Base-by-base conservation (phyloP, 1,140 invertebrate genomes). In the Hycleus phaleratus region DNA sequence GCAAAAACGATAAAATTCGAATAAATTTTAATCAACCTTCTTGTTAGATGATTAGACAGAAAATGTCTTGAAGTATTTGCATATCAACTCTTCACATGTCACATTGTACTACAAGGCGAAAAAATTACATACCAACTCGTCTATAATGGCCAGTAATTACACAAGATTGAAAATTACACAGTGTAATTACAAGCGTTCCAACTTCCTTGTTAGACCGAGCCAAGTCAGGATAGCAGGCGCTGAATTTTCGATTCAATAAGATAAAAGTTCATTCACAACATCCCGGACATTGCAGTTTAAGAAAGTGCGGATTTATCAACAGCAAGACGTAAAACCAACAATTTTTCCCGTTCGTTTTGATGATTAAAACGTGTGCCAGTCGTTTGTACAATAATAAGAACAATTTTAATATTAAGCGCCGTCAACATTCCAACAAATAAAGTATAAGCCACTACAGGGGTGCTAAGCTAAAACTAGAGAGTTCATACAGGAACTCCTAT, bases 371-470 rank as follows among this genome's bases (percentile, higher is more conserved):
- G 60, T 56, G 60, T 61, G 60, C 60, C 60, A 58, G 56, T 52
- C 49, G 56, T 59, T 61, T 49, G 48, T 61, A 32, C 4, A 32
- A 57, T 61, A 61, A 61, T 55, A 26, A 62, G 60, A 55, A 62
- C 61, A 62, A 62, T 62, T 62, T 62, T 56, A 59, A 59, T 47
- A 62, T 62, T 62, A 62, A 62, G 56, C 32, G 26, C 49, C 32
- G 55, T 32, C 46, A 49, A 61, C 50, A 51, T 49, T 58, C 56
- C 56, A 47, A 61, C 60, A 61, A 61, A 55, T 58, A 49, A 49
- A 62, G 58, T 46, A 52, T 52, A 51, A 18, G 1, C 18, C 18
- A 18, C 18, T 18, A 18, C 18, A 18, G 18, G 18, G 1, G 18
- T 18, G 18, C 18, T 18, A 18, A 18, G 18, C 18, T 18, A 18